These are phyloP conservation scores for Rhinoderma darwinii DNA, from an alignment of 2,113 vertebrate genomes.

Conservation along the genomic window DNA sequence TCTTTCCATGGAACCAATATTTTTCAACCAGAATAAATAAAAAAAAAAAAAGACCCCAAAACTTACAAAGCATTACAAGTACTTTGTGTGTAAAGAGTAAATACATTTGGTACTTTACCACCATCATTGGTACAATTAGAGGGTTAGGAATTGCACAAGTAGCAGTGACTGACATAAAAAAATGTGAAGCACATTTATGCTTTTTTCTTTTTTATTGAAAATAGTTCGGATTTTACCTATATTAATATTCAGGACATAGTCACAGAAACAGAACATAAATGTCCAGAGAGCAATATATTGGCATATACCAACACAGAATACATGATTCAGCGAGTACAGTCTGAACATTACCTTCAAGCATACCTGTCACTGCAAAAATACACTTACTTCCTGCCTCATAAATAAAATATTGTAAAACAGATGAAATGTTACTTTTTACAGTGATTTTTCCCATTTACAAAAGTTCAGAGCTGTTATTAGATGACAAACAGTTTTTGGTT, in stretches of 20 bases:
- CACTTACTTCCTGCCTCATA: slow-evolving; percentile 1
- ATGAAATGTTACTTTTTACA: background rate
- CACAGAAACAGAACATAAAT: background rate
- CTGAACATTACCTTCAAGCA: background rate
- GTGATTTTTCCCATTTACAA: background rate
- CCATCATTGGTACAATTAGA: background rate
- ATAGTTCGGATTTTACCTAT: background rate
- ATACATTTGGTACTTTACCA: too few relatives aligned
- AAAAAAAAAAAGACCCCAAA: too few relatives aligned
- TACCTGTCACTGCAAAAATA: slow-evolving; percentile 6
- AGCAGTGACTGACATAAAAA: background rate
- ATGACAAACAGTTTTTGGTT: slow-evolving; percentile 8
- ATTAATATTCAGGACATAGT: background rate
- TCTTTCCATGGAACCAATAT: too few relatives aligned
- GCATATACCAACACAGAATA: background rate
- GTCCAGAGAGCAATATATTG: background rate
- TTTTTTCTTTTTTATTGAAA: background rate
- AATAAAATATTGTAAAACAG: background rate
- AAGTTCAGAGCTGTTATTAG: background rate
- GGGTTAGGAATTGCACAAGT: background rate
- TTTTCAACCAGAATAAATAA: too few relatives aligned
- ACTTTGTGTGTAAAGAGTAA: too few relatives aligned
- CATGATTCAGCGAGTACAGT: background rate
- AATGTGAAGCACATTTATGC: background rate
- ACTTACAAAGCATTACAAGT: too few relatives aligned